These are phyloP conservation scores for Cheilosia grossa DNA, from an alignment of 2,888 invertebrate species.

Conservation along the genomic window DNA sequence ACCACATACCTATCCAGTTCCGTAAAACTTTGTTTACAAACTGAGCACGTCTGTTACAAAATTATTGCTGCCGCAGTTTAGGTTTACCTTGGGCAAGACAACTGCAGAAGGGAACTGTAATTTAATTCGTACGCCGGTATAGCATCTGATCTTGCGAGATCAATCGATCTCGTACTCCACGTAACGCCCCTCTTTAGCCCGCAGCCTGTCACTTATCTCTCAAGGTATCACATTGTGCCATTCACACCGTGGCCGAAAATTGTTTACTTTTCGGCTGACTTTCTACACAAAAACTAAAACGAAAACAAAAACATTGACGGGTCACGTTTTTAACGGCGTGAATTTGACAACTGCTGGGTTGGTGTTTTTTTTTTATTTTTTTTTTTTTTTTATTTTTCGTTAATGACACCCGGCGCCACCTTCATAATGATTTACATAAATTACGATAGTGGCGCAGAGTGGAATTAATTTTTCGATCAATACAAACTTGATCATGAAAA, in stretches of 20 bases:
- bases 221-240: slow-evolving; percentile 10
- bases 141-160: slow-evolving; percentile 29
- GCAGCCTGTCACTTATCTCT: not conserved
- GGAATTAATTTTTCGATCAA: not conserved
- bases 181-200: slow-evolving; percentile 8
- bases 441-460: not conserved
- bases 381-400: slow-evolving; percentile 19
- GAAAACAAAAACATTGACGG: slow-evolving; percentile 4
- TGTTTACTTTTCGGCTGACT: slow-evolving; percentile 30
- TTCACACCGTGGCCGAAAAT: slow-evolving; percentile 13
- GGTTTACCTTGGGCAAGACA: not conserved
- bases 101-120: not conserved
- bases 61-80: not conserved
- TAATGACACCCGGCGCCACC: slow-evolving; percentile 21
- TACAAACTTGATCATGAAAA: slow-evolving; percentile 42
- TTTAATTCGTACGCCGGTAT: not conserved
- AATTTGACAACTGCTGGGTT: not conserved
- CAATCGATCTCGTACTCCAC: slow-evolving; percentile 11
- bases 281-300: slow-evolving; percentile 1
- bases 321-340: slow-evolving; percentile 4
- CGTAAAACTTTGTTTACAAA: slow-evolving; percentile 4
- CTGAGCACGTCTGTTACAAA: slow-evolving; percentile 1
- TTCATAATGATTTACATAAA: slow-evolving; percentile 12
- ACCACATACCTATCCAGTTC: slow-evolving; percentile 5
- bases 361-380: slow-evolving; percentile 5